A percentile compares a stretch with the other conserved stretches of the same genome.
Evolutionary conservation across 2,888 invertebrate species (phyloP).

Genomic region (Melipona beecheii): DNA sequence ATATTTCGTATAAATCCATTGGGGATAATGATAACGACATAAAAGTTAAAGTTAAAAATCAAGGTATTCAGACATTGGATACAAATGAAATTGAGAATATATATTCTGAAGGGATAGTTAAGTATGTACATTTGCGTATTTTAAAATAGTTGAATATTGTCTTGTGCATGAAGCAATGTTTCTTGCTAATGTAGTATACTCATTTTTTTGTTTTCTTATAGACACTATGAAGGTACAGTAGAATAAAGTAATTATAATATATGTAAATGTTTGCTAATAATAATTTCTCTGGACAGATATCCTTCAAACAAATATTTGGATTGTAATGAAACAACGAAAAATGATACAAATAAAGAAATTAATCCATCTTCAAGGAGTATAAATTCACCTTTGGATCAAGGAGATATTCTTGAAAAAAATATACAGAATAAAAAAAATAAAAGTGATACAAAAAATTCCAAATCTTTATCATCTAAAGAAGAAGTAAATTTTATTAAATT

Average conservation of each 20-base stretch:
- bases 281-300: slow-evolving; percentile 69
- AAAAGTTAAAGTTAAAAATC: slow-evolving; percentile 68
- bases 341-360: slow-evolving; percentile 42
- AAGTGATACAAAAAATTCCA: slow-evolving; percentile 38
- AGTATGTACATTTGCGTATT: slow-evolving; percentile 64
- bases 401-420: slow-evolving; percentile 59
- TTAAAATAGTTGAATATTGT: not conserved
- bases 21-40: slow-evolving; percentile 19
- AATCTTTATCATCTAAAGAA: slow-evolving; percentile 46
- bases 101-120: slow-evolving; percentile 79
- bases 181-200: not conserved
- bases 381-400: slow-evolving; percentile 63
- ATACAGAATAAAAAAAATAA: slow-evolving; percentile 46
- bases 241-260: not conserved
- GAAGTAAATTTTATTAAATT: slow-evolving; percentile 70
- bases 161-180: not conserved
- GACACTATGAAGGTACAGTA: not conserved
- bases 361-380: slow-evolving; percentile 37
- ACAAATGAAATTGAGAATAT: slow-evolving; percentile 71
- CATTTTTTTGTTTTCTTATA: not conserved
- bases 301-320: slow-evolving; percentile 71
- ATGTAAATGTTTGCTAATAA: not conserved
- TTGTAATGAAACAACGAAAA: slow-evolving; percentile 41
- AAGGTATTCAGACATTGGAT: slow-evolving; percentile 81
- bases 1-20: slow-evolving; percentile 52